Evolutionary conservation across 2,888 invertebrate species (phyloP).

Genomic region (Tholera decimalis): DNA sequence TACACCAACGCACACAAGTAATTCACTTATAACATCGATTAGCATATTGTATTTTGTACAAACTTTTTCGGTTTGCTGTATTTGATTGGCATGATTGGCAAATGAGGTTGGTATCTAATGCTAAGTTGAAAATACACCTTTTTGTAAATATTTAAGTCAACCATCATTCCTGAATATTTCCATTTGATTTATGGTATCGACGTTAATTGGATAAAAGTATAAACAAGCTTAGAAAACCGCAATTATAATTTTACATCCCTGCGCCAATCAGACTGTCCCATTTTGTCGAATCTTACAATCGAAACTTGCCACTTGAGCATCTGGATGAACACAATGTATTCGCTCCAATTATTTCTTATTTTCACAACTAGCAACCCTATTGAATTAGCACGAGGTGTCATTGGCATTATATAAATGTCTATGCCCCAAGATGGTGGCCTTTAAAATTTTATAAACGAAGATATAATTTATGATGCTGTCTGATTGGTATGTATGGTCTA

Average conservation of each 20-base stretch:
- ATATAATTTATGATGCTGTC: conserved; percentile 59
- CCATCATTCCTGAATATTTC: background rate
- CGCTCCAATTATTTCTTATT: background rate
- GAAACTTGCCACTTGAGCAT: background rate
- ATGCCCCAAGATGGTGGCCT: conserved; percentile 70
- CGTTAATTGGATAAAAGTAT: background rate
- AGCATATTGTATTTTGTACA: conserved; percentile 70
- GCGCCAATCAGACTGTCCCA: background rate
- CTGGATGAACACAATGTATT: background rate
- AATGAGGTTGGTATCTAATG: conserved; percentile 20
- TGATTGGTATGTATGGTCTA: conserved; percentile 60
- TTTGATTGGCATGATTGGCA: conserved; percentile 13
- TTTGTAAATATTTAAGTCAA: background rate
- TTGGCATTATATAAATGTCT: conserved; percentile 73
- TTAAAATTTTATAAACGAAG: conserved; percentile 52
- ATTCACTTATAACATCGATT: conserved; percentile 70
- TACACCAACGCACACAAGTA: conserved; percentile 68
- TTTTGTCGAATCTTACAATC: background rate
- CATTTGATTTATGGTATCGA: no score
- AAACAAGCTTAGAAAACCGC: background rate
- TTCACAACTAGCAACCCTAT: conserved; percentile 32
- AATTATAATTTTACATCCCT: background rate
- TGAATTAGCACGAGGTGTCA: conserved; percentile 62
- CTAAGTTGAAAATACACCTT: no score
- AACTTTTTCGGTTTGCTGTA: conserved; percentile 45